Conservation (phyloP, 2,113 vertebrate species). For the Colinus virginianus region DNA sequence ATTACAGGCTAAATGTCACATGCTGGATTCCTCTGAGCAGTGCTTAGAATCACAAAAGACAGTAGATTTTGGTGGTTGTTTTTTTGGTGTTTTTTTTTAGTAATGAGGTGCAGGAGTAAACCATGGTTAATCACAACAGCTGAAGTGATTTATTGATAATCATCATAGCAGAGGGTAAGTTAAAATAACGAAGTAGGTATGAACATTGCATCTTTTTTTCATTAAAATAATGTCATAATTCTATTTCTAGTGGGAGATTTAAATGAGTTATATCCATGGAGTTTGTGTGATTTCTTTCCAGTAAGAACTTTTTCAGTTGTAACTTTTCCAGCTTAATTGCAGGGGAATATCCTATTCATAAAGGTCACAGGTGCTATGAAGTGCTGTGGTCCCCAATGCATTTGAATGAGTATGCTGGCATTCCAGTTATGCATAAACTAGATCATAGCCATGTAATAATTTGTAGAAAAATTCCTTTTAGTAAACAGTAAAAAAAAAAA, state of each 20-base stretch:
- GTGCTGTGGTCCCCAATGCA: neutral
- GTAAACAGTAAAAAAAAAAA: neutral
- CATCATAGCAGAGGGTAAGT: neutral
- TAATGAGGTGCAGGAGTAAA: accelerated
- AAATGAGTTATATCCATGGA: neutral
- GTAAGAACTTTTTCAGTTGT: neutral
- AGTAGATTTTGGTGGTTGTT: neutral
- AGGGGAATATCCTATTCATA: neutral
- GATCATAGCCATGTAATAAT: neutral
- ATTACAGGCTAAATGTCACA: neutral
- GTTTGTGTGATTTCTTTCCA: neutral
- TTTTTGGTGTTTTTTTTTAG: neutral
- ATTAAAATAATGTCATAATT: neutral
- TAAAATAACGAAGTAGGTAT: neutral
- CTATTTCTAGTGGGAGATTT: neutral
- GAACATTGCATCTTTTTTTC: neutral
- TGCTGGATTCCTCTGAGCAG: neutral
- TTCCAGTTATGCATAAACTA: neutral
- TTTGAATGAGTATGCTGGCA: neutral
- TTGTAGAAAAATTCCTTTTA: neutral
- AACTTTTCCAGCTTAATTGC: neutral
- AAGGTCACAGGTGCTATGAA: neutral
- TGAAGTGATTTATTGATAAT: neutral
- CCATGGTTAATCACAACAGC: neutral
- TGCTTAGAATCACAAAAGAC: neutral